These are phyloP conservation scores for Anoplopoma fimbria DNA, from an alignment of 2,113 vertebrate genomes.

Conservation along the genomic window DNA sequence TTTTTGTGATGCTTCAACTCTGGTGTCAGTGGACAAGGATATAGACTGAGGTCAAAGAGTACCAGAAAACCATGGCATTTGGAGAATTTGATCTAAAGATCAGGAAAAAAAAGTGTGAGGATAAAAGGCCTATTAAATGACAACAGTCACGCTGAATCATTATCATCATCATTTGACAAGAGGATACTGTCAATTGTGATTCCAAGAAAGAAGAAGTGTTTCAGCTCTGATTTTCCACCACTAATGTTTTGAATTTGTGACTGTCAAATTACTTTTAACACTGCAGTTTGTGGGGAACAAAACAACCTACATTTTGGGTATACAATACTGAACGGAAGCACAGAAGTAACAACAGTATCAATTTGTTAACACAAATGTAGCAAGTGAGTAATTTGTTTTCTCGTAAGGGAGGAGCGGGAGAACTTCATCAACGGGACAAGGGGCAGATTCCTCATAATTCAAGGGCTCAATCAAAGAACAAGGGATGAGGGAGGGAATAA, in stretches of 20 bases:
- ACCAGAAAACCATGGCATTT: constrained; percentile 17
- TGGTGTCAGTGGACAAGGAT: constrained; percentile 47
- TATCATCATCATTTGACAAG: not conserved
- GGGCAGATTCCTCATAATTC: constrained; percentile 75
- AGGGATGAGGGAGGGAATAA: constrained; percentile 39
- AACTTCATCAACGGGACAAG: constrained; percentile 50
- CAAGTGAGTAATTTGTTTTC: constrained; percentile 66
- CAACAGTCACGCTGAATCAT: constrained; percentile 10
- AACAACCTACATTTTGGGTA: constrained; percentile 34
- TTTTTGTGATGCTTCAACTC: constrained; percentile 53
- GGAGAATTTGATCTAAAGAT: constrained; percentile 19
- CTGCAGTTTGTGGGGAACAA: not conserved
- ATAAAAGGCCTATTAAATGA: constrained; percentile 24
- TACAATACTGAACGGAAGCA: constrained; percentile 33
- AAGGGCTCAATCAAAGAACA: constrained; percentile 69
- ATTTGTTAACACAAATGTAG: constrained; percentile 63
- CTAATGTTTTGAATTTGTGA: not conserved
- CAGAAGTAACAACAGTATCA: constrained; percentile 19
- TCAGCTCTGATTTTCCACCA: not conserved
- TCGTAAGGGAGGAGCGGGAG: constrained; percentile 43
- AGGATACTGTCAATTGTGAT: not conserved
- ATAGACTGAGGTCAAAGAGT: not conserved
- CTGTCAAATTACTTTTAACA: constrained; percentile 21
- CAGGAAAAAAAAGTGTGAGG: not conserved
- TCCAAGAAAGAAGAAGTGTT: not conserved